Evolutionary conservation across 2,113 vertebrate species (phyloP), one percentile per base, ranked within the genome.

Genomic region (Sorex araneus): DNA sequence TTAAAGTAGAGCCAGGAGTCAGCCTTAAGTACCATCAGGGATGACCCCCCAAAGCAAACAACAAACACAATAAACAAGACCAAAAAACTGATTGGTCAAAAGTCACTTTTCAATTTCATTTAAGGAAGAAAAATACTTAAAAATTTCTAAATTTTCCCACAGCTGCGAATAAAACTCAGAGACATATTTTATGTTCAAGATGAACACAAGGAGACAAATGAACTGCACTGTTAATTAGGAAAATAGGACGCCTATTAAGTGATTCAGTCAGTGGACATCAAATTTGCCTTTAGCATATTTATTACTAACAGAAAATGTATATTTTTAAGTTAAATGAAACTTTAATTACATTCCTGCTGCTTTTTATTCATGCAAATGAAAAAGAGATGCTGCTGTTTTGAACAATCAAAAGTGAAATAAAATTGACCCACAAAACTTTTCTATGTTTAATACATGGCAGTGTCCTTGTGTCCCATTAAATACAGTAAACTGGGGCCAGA

Each of bases 311-410:
- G 34, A 18, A 30, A 87, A 92, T 71, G 2, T 81, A 23, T 32
- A 23, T 27, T 69, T 47, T 76, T 78, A 91, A 0, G 71, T 63
- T 83, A 73, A 94, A 95, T 21, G 63, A n/a, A 81, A 66, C 21
- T 9, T 79, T 66, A n/a, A 75, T 87, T 8, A 3, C 1, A 1
- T 0, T 89, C 10, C 32, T 0, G 0, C 15, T 91, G 43, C n/a
- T 95, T 7, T 54, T 69, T 82, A 89, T 27, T n/a, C 91, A 87
- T n/a, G 32, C 45, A 64, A 15, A 76, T 70, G 8, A 91, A 79
- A 94, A 25, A 57, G 23, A 30, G 8, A 2, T 6, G 0, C 4
- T 88, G 0, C n/a, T 89, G 70, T 3, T 36, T 18, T 47, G 4
- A 74, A 66, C 4, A 90, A 90, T 21, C 11, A 36, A 84, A 75